Conservation (phyloP, 2,888 invertebrate species). For the Oscheius myriophilus region DNA sequence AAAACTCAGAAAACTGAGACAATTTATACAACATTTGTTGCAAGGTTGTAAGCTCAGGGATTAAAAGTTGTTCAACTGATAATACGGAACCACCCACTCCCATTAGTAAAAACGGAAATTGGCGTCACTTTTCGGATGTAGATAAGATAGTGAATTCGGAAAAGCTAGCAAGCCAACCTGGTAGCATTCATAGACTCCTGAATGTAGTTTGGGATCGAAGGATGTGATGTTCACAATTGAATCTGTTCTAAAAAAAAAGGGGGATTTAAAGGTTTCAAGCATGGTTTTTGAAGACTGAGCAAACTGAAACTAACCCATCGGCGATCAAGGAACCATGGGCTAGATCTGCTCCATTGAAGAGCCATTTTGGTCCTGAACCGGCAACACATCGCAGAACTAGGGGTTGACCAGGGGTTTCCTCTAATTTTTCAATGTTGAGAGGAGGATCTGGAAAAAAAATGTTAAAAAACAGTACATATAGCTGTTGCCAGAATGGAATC, state of each 20-base stretch:
- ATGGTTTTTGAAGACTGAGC: no score
- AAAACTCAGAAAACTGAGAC: no score
- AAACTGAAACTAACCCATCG: slow-evolving; percentile 21
- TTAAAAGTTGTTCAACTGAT: no score
- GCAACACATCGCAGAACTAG: slow-evolving; percentile 12
- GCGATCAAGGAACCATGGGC: slow-evolving; percentile 4
- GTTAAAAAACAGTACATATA: no score
- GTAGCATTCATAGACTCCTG: slow-evolving; percentile 19
- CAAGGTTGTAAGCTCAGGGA: no score
- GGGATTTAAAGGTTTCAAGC: no score
- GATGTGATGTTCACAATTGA: slow-evolving; percentile 8
- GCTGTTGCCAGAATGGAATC: no score
- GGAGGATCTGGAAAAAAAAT: slow-evolving; percentile 20
- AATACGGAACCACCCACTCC: no score
- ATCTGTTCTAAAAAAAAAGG: slow-evolving; percentile 14
- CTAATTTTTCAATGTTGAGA: slow-evolving; percentile 1
- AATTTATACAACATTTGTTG: no score
- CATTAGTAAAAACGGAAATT: no score
- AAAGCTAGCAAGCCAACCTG: slow-evolving; percentile 3
- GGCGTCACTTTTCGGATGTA: no score
- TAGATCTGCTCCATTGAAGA: slow-evolving; percentile 13
- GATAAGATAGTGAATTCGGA: no score
- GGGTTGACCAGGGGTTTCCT: neutral
- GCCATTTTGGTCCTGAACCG: slow-evolving; percentile 3
- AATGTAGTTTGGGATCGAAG: slow-evolving; percentile 11